Evolutionary conservation across 2,888 invertebrate species (phyloP), one percentile per base, ranked within the genome.

Genomic region (Criorhina ranunculi): DNA sequence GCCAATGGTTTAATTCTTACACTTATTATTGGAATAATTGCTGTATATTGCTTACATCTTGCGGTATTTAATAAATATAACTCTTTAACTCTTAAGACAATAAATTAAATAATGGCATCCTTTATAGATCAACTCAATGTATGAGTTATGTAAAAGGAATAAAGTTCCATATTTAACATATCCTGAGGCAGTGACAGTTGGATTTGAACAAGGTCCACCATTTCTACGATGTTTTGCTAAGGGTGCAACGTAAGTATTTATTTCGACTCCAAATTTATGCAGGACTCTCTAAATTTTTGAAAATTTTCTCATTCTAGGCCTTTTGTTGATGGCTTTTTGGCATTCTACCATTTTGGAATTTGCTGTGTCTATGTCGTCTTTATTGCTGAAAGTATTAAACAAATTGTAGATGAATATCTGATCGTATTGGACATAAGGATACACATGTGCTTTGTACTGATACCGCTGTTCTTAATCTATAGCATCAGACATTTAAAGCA

Each of bases 321-420:
- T 80, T 94, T 95, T 89, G 95, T 97, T 83, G 96, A 97, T 91
- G 93, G 95, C 89, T 97, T 97, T 90, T 93, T 97, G 80, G 96
- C 98, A 67, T 94, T 98, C 73, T 99, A 99, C 91, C 95, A 99
- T 91, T 93, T 99, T 88, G 99, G 99, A 31, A 99, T 99, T 91
- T 99, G 99, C 92, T 98, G 98, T 91, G 98, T 99, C 0, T 99
- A 99, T 92, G 95, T 98, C 69, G 96, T 98, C 7, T 99, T 99
- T 91, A 96, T 99, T 11, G 94, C 98, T 0, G 95, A 95, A 88
- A 98, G 96, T 91, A 90, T 98, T 0, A 94, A 96, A 89, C 95
- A 96, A 93, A 95, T 97, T 1, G 93, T 95, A 1, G 95, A 96
- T 88, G 92, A 91, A 87, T 93, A 94, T 89, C 88, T 93, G 0